A percentile compares a stretch with the other conserved stretches of the same genome.
Evolutionary conservation across 2,797 vertebrate genomes (phyloP).

Genomic region (Micrastur ruficollis): DNA sequence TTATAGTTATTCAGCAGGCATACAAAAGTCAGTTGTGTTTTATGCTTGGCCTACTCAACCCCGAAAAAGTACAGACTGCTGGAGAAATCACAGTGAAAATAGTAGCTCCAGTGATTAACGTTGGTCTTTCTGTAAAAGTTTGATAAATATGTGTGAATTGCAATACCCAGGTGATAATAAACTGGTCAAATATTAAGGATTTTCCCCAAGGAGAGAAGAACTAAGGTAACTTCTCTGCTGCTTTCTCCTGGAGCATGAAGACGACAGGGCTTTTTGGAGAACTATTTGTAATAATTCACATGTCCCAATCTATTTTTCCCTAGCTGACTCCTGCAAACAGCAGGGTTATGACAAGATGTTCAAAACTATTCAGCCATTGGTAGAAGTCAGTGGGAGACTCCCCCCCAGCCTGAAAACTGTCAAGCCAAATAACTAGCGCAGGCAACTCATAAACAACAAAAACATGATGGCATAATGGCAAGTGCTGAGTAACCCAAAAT

Average conservation of each 20-base stretch:
- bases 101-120: background rate
- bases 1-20: background rate
- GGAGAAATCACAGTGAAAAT: background rate
- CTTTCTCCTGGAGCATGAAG: background rate
- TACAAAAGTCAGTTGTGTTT: background rate
- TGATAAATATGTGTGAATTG: background rate
- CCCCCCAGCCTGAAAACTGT: background rate
- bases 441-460: background rate
- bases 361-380: background rate
- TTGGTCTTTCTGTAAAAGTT: background rate
- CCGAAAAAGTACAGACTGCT: background rate
- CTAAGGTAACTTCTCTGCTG: background rate
- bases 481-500: background rate
- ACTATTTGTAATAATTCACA: background rate
- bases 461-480: background rate
- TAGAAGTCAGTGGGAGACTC: background rate
- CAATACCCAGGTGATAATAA: background rate
- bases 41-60: background rate
- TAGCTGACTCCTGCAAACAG: background rate
- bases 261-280: background rate
- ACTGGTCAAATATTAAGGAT: background rate
- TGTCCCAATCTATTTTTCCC: background rate
- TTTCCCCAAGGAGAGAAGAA: background rate
- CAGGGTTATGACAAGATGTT: background rate
- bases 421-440: background rate